Base-by-base conservation (phyloP, 2,113 vertebrate genomes). In the Neolamprologus brichardi region DNA sequence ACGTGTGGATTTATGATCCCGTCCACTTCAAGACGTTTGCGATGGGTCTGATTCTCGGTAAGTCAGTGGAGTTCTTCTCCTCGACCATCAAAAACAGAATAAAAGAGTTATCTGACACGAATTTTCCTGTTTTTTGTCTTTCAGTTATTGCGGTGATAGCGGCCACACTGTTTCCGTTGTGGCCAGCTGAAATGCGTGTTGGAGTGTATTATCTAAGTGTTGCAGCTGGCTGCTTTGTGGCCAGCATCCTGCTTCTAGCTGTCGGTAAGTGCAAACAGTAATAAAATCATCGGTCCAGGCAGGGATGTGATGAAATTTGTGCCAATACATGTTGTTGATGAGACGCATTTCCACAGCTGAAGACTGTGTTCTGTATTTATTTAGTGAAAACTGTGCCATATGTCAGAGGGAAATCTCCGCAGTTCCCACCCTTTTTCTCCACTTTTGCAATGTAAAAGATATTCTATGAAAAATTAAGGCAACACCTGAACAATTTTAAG, bases 121-220 rank as follows among this genome's bases (percentile, higher is more conserved):
- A 14, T 64, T 53, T 78, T 4, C 41, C 52, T 34, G 46, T 17
- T 79, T 70, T 46, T 15, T 81, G 81, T 82, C 78, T 67, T 8
- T 20, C 92, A 99, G 99, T 99, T 84, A 98, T 99, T 14, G 99
- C 98, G 1, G 99, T 99, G 18, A 99, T 99, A 30, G 98, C 99
- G 44, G 99, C 99, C 32, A 99, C 99, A 0, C 97, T 99, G 51
- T 99, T 99, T 95, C 99, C 99, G 0, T 97, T 99, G 44, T 99
- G 99, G 99, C 98, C 99, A 0, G 98, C 99, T n/a, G 99, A 99
- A 90, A 99, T 99, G 99, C 97, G 98, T 46, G 98, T 99, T 13
- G 99, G 98, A 41, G 99, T 99, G 80, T 99, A 99, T 96, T 99
- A 99, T 94, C 96, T 99, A 89, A 99, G 99, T 13, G 99, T 99